Conservation (phyloP, 2,888 invertebrate genomes). For the Drosophila falleni region DNA sequence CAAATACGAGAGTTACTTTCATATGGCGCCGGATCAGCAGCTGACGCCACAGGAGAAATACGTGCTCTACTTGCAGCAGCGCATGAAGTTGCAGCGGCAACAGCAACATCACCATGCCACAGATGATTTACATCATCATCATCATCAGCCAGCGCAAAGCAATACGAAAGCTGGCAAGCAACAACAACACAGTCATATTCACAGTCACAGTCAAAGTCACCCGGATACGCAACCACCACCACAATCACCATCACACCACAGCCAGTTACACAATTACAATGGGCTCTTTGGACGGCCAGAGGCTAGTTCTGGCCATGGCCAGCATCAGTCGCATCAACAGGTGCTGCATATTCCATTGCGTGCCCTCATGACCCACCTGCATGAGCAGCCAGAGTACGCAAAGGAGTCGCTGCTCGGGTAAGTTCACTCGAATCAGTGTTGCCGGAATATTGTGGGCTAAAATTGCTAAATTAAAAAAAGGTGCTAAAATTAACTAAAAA, state of each 20-base stretch:
- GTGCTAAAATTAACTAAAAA: no score
- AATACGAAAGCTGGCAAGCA: slow-evolving; percentile 61
- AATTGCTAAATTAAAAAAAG: no score
- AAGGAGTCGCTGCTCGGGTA: slow-evolving; percentile 71
- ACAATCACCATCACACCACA: slow-evolving; percentile 43
- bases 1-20: slow-evolving; percentile 70
- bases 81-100: slow-evolving; percentile 70
- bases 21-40: slow-evolving; percentile 70
- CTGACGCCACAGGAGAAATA: slow-evolving; percentile 85
- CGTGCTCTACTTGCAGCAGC: slow-evolving; percentile 84
- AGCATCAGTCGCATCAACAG: slow-evolving; percentile 58
- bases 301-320: slow-evolving; percentile 14
- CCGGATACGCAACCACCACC: slow-evolving; percentile 46
- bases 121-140: slow-evolving; percentile 65
- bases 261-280: slow-evolving; percentile 52
- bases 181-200: slow-evolving; percentile 35
- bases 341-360: slow-evolving; percentile 80
- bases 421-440: slow-evolving; percentile 37
- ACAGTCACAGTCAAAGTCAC: slow-evolving; percentile 15
- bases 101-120: slow-evolving; percentile 53
- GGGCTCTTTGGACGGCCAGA: slow-evolving; percentile 52
- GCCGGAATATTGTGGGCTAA: no score
- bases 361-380: slow-evolving; percentile 70
- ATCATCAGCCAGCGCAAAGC: slow-evolving; percentile 61
- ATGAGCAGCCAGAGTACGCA: slow-evolving; percentile 56